A percentile compares a stretch with the other conserved stretches of the same genome.
phyloP scores from a whole-genome alignment of 2,113 vertebrate genomes.

The Silurus asotus region DNA sequence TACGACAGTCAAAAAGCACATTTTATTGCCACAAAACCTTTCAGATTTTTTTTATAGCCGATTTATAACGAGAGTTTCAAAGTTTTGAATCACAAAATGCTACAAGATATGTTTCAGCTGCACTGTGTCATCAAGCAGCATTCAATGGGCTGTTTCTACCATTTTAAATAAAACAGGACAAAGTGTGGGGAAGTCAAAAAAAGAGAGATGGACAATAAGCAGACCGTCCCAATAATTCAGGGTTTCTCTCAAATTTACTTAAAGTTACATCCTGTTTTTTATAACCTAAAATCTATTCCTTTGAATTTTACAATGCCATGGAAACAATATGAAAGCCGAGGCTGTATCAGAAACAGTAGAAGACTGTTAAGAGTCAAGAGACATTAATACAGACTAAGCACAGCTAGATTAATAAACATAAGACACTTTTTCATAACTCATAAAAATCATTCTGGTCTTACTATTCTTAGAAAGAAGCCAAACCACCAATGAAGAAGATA shows the following conservation, averaged over 20 bases:
- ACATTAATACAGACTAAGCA: background rate
- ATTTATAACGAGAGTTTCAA: background rate
- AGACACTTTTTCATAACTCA: background rate
- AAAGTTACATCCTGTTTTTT: background rate
- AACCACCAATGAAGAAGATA: background rate
- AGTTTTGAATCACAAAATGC: background rate
- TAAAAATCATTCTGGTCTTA: background rate
- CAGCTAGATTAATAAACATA: background rate
- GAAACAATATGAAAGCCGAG: background rate
- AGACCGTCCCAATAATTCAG: background rate
- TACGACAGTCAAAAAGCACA: background rate
- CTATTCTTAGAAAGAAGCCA: background rate
- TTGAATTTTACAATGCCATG: background rate
- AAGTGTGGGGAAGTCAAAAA: background rate
- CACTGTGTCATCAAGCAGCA: background rate
- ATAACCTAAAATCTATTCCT: background rate
- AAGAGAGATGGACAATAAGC: background rate
- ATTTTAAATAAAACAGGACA: background rate
- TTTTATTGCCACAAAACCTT: background rate
- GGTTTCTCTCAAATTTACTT: background rate
- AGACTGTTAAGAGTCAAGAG: background rate
- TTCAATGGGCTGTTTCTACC: background rate
- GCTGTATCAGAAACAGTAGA: background rate
- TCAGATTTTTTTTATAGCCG: background rate
- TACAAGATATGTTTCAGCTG: background rate